Conservation (phyloP, 2,113 vertebrate species). For the Crotalus helleri region DNA sequence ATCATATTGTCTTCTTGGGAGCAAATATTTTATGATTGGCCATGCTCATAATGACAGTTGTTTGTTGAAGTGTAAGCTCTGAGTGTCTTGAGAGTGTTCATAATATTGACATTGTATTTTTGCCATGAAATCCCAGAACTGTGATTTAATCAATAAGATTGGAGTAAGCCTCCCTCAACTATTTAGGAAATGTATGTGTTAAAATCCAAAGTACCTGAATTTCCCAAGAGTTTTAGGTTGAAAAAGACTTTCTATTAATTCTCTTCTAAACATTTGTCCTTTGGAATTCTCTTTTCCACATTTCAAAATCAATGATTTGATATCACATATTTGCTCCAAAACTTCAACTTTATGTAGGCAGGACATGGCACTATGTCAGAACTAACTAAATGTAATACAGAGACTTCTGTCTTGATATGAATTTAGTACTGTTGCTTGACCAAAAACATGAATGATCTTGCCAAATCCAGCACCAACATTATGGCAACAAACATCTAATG, state of each 20-base stretch:
- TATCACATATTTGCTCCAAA: background rate
- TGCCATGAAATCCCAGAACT: background rate
- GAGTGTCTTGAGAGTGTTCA: background rate
- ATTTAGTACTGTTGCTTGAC: background rate
- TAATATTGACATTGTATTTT: background rate
- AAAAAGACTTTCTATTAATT: background rate
- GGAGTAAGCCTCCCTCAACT: background rate
- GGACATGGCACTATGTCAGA: background rate
- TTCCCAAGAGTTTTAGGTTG: background rate
- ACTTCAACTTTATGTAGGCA: background rate
- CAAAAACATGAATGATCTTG: background rate
- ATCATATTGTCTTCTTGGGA: background rate
- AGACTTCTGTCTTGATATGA: background rate
- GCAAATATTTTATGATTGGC: background rate
- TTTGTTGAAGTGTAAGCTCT: background rate
- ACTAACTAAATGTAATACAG: background rate
- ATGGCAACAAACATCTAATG: constrained; percentile 4
- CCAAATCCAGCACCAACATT: background rate
- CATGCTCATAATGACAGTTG: background rate
- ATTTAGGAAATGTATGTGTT: background rate
- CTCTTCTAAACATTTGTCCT: background rate
- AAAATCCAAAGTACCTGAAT: background rate
- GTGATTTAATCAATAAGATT: background rate
- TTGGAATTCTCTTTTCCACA: background rate
- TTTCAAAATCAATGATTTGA: background rate